These are phyloP conservation scores for Scotopteryx bipunctaria DNA, from an alignment of 2,888 invertebrate genomes.

Conservation along the genomic window DNA sequence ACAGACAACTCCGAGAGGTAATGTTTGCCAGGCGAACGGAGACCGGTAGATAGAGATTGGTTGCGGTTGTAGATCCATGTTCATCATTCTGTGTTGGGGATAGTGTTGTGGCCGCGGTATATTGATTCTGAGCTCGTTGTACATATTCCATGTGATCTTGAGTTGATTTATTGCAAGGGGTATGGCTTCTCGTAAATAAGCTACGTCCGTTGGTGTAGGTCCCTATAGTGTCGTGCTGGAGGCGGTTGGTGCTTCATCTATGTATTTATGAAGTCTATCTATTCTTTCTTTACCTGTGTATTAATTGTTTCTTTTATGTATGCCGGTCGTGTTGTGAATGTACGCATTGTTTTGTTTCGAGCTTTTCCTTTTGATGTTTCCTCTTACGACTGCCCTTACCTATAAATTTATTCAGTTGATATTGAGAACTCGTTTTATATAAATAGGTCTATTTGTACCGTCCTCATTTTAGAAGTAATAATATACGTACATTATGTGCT, in stretches of 20 bases:
- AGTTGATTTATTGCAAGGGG: slow-evolving; percentile 40
- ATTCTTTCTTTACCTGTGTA: slow-evolving; percentile 65
- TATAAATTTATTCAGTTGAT: neutral
- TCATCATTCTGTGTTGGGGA: slow-evolving; percentile 66
- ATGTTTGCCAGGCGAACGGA: slow-evolving; percentile 59
- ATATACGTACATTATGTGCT: neutral
- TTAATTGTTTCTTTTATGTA: slow-evolving; percentile 66
- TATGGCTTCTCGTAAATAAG: slow-evolving; percentile 48
- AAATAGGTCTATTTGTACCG: neutral
- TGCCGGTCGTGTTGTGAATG: slow-evolving; percentile 70
- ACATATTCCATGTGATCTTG: slow-evolving; percentile 33
- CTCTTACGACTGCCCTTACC: neutral
- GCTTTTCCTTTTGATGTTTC: neutral
- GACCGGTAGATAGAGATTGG: slow-evolving; percentile 67
- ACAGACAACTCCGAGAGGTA: slow-evolving; percentile 97
- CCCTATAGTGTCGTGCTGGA: slow-evolving; percentile 62
- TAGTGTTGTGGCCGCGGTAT: slow-evolving; percentile 45
- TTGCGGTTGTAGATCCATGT: slow-evolving; percentile 74
- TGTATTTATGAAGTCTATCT: slow-evolving; percentile 67
- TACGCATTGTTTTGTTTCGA: slow-evolving; percentile 52
- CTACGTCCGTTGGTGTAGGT: slow-evolving; percentile 71
- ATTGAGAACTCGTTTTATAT: slow-evolving; percentile 4
- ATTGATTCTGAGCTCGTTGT: slow-evolving; percentile 40
- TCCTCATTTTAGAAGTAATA: neutral
- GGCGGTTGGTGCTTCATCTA: slow-evolving; percentile 82